Conservation (phyloP, 2,888 invertebrate genomes). For the Nephrotoma appendiculata region DNA sequence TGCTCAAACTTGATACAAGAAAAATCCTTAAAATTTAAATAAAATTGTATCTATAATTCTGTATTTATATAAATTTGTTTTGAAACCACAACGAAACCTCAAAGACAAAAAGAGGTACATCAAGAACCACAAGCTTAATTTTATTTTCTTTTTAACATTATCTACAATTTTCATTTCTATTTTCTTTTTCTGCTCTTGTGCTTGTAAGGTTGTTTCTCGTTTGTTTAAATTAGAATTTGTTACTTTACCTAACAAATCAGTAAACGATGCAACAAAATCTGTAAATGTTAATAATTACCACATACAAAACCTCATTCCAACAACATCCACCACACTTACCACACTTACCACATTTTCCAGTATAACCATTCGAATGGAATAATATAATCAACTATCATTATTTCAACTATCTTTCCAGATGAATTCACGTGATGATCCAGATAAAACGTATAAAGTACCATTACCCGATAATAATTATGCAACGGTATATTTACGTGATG, state of each 20-base stretch:
- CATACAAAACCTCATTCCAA: neutral
- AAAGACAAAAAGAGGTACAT: neutral
- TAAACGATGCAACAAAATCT: neutral
- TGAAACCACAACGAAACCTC: neutral
- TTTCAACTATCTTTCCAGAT: slow-evolving; percentile 40
- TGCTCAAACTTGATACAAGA: no score
- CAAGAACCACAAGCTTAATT: neutral
- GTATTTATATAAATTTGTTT: neutral
- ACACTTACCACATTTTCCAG: neutral
- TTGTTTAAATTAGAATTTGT: neutral
- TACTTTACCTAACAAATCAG: neutral
- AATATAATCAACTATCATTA: neutral
- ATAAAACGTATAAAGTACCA: slow-evolving; percentile 79
- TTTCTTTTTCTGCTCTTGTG: neutral
- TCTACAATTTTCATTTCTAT: neutral
- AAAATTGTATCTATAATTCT: no score
- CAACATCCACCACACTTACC: neutral
- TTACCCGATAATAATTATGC: slow-evolving; percentile 73
- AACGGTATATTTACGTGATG: slow-evolving; percentile 74
- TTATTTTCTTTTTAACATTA: neutral
- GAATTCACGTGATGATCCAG: slow-evolving; percentile 71
- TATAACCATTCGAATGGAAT: neutral
- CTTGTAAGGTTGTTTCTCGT: neutral
- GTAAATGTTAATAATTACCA: neutral
- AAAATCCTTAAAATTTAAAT: no score